Conservation (phyloP, 2,888 invertebrate species). For the Drosophila anomelani region DNA sequence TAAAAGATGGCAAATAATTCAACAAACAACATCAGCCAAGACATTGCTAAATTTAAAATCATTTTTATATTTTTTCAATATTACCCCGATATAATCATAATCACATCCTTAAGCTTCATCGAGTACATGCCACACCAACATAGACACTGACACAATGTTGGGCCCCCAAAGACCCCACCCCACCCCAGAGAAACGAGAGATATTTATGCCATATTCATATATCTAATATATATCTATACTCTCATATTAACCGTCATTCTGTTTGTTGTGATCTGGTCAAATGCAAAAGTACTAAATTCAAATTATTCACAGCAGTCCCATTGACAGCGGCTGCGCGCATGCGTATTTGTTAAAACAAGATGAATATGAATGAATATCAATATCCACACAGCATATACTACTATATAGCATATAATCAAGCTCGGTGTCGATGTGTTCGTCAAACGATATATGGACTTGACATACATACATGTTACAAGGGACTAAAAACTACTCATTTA, state of each 20-base stretch:
- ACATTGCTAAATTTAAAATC: neutral
- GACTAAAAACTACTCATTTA: conserved; percentile 12
- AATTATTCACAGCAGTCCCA: conserved; percentile 85
- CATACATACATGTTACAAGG: conserved; percentile 43
- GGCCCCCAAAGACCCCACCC: conserved; percentile 12
- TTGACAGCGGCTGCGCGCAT: conserved; percentile 88
- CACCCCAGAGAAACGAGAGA: conserved; percentile 45
- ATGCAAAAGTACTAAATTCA: conserved; percentile 47
- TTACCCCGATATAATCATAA: neutral
- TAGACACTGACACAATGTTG: conserved; percentile 42
- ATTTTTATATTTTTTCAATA: neutral
- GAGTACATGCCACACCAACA: conserved; percentile 43
- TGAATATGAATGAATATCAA: conserved; percentile 59
- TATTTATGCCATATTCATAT: conserved; percentile 64
- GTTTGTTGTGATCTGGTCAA: conserved; percentile 68
- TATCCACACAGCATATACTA: conserved; percentile 39
- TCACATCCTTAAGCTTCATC: conserved; percentile 1
- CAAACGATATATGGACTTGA: conserved; percentile 38
- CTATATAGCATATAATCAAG: conserved; percentile 41
- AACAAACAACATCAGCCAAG: neutral
- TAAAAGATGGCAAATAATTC: neutral
- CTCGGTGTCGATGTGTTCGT: conserved; percentile 49
- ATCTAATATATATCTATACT: conserved; percentile 44
- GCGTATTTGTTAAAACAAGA: conserved; percentile 76
- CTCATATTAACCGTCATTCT: conserved; percentile 44